These are phyloP conservation scores for Danio choprae DNA, from an alignment of 2,797 vertebrate species.

Conservation along the genomic window DNA sequence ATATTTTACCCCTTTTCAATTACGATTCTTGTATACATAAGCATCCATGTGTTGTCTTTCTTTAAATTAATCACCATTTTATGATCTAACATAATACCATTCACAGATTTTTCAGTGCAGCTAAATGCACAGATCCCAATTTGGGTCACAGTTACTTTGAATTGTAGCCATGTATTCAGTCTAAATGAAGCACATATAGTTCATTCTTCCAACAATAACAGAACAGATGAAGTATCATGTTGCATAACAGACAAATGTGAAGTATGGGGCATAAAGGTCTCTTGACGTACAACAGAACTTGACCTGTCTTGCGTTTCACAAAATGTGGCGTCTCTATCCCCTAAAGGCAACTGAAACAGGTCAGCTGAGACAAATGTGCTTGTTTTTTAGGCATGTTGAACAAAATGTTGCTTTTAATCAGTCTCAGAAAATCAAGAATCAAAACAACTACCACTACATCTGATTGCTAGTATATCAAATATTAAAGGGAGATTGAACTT, in stretches of 20 bases:
- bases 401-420: background rate
- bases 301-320: slow-evolving; percentile 37
- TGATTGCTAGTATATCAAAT: background rate
- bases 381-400: slow-evolving; percentile 5
- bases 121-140: background rate
- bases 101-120: background rate
- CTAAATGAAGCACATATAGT: slow-evolving; percentile 19
- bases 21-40: rapidly evolving
- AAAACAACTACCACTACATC: background rate
- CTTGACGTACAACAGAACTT: slow-evolving; percentile 18
- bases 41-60: background rate
- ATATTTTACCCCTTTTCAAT: background rate
- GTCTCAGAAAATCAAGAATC: background rate
- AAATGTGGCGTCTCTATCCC: slow-evolving; percentile 31
- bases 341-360: slow-evolving; percentile 42
- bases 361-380: slow-evolving; percentile 35
- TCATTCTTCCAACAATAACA: slow-evolving; percentile 38
- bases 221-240: slow-evolving; percentile 7
- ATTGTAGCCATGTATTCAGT: slow-evolving; percentile 5
- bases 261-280: slow-evolving; percentile 23
- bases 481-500: background rate
- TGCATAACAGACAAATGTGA: slow-evolving; percentile 42
- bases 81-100: background rate
- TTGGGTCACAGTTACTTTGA: slow-evolving; percentile 8
- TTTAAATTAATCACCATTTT: background rate